phyloP scores from a whole-genome alignment of 2,113 vertebrate species.

The Naja naja region DNA sequence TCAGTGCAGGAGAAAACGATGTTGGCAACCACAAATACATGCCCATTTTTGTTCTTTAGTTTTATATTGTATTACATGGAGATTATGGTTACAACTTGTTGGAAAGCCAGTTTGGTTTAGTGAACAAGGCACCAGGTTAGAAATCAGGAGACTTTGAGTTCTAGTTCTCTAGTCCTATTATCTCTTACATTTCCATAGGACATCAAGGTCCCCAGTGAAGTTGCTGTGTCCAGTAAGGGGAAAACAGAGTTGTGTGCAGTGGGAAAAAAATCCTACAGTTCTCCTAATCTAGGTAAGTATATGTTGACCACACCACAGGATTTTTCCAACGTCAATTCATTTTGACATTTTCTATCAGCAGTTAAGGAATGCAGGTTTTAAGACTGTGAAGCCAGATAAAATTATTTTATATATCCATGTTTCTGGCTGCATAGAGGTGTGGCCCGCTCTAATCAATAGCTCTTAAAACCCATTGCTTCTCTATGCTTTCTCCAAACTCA shows the following conservation, averaged over 20 bases:
- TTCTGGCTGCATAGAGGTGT: not conserved
- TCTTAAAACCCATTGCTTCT: not conserved
- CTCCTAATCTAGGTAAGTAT: slow-evolving; percentile 78
- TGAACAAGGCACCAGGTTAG: not conserved
- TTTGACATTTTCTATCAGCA: not conserved
- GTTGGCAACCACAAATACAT: not conserved
- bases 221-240: slow-evolving; percentile 58
- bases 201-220: slow-evolving; percentile 67
- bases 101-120: not conserved
- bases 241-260: slow-evolving; percentile 68
- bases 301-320: not conserved
- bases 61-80: not conserved
- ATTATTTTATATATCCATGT: not conserved
- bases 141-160: not conserved
- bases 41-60: not conserved
- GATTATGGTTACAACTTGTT: not conserved
- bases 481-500: not conserved
- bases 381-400: not conserved
- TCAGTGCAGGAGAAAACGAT: not conserved
- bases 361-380: not conserved
- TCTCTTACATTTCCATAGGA: slow-evolving; percentile 83
- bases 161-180: slow-evolving; percentile 67
- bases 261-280: slow-evolving; percentile 76
- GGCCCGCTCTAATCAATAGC: not conserved
- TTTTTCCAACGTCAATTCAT: not conserved